Conservation (phyloP, 1,140 invertebrate genomes). For the Dreissena polymorpha region DNA sequence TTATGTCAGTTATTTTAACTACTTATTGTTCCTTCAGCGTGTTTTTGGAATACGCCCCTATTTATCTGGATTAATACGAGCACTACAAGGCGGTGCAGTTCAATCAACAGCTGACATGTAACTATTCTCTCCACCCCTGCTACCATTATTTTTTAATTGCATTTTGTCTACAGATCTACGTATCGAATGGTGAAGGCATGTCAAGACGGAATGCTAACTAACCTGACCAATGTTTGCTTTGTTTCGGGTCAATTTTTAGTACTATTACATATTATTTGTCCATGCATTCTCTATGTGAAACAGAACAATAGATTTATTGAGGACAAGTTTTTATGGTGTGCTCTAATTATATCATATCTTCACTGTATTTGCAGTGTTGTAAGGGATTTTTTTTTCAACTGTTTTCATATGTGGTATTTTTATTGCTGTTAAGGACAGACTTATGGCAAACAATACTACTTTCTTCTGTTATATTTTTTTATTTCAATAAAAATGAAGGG, state of each 20-base stretch:
- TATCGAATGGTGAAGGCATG: slow-evolving; percentile 52
- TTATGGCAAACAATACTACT: too few species aligned
- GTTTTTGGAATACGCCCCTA: slow-evolving; percentile 46
- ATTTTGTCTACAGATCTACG: slow-evolving; percentile 54
- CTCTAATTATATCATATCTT: too few species aligned
- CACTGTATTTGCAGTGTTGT: background rate
- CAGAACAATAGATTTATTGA: background rate
- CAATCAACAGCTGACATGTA: slow-evolving; percentile 32
- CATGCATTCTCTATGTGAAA: background rate
- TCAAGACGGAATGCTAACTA: slow-evolving; percentile 18
- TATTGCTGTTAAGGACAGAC: too few species aligned
- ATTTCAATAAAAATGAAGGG: too few species aligned
- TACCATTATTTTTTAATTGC: slow-evolving; percentile 10
- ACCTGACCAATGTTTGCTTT: background rate
- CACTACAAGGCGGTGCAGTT: background rate
- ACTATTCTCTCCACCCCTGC: slow-evolving; percentile 44
- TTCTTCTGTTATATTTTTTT: too few species aligned
- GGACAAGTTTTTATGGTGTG: background rate
- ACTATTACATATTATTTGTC: background rate
- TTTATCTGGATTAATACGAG: slow-evolving; percentile 45
- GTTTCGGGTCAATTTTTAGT: slow-evolving; percentile 13
- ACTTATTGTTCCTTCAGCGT: slow-evolving; percentile 43
- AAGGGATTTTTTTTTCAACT: background rate
- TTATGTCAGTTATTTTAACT: too few species aligned
- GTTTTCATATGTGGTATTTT: background rate